Evolutionary conservation across 53 echinoderm and acorn worm genomes (phyloP).

Genomic region (Paracentrotus lividus): DNA sequence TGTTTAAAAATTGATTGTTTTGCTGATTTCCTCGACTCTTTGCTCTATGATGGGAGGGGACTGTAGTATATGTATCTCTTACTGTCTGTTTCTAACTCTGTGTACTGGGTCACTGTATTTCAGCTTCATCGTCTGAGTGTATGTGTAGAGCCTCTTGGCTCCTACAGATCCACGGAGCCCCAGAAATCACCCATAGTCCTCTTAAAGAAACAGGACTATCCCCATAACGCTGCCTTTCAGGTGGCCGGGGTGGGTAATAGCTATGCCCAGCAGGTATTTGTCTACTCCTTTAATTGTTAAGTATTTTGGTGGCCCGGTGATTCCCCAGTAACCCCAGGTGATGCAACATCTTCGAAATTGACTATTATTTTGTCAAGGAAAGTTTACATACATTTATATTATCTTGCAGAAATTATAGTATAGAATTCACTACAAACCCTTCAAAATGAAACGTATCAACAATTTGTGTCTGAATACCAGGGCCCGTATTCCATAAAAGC

Average conservation of each 20-base stretch:
- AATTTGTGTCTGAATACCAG: too few species aligned
- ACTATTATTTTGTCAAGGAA: background rate
- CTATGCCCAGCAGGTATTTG: conserved; percentile 45
- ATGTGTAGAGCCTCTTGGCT: conserved; percentile 41
- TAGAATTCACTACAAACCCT: background rate
- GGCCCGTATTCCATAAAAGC: too few species aligned
- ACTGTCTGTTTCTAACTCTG: background rate
- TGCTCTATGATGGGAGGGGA: too few species aligned
- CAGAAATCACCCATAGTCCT: conserved; percentile 79
- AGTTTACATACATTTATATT: background rate
- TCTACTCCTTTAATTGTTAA: background rate
- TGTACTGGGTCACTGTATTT: conserved; percentile 16
- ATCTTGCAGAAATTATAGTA: background rate
- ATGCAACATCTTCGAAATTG: background rate
- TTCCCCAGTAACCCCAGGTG: background rate
- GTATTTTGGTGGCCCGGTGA: conserved; percentile 19
- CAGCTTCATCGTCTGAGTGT: conserved; percentile 62
- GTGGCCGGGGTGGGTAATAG: conserved; percentile 40
- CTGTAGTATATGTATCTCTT: too few species aligned
- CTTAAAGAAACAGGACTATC: conserved; percentile 70
- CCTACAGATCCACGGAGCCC: conserved; percentile 72
- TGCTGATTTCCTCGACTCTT: too few species aligned
- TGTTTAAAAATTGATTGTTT: too few species aligned
- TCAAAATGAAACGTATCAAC: too few species aligned
- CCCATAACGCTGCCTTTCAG: conserved; percentile 47